phyloP scores from a whole-genome alignment of 2,888 invertebrate species.

The Hofmannophila pseudospretella region DNA sequence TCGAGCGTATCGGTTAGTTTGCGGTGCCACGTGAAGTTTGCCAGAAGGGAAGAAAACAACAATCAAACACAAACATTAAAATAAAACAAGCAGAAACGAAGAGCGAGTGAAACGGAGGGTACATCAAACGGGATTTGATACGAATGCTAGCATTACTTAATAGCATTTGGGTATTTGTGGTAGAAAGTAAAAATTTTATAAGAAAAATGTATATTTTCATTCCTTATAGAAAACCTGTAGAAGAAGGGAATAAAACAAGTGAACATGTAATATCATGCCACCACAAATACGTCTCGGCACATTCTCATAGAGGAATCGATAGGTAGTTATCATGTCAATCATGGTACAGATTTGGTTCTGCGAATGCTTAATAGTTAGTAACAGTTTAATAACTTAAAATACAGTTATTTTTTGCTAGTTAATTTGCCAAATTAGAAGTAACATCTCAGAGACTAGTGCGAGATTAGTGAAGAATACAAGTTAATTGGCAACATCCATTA shows the following conservation, averaged over 20 bases:
- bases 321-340: slow-evolving; percentile 46
- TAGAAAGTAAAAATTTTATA: slow-evolving; percentile 6
- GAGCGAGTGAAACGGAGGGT: slow-evolving; percentile 22
- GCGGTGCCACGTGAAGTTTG: slow-evolving; percentile 71
- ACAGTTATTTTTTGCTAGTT: background rate
- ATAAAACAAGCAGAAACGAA: slow-evolving; percentile 57
- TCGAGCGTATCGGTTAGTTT: slow-evolving; percentile 59
- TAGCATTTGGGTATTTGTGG: slow-evolving; percentile 19
- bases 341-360: slow-evolving; percentile 32
- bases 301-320: slow-evolving; percentile 54
- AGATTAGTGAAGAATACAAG: slow-evolving; percentile 30
- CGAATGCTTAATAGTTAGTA: slow-evolving; percentile 34
- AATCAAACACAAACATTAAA: slow-evolving; percentile 63
- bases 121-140: background rate
- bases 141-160: slow-evolving; percentile 12
- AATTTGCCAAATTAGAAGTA: background rate
- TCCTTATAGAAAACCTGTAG: slow-evolving; percentile 8
- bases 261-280: slow-evolving; percentile 45
- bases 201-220: background rate
- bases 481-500: slow-evolving; percentile 31
- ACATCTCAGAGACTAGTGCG: slow-evolving; percentile 18
- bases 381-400: slow-evolving; percentile 18
- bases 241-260: slow-evolving; percentile 19
- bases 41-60: slow-evolving; percentile 76
- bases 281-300: slow-evolving; percentile 52